These are phyloP conservation scores for Copidosoma floridanum DNA, from an alignment of 1,140 invertebrate species.

Conservation along the genomic window DNA sequence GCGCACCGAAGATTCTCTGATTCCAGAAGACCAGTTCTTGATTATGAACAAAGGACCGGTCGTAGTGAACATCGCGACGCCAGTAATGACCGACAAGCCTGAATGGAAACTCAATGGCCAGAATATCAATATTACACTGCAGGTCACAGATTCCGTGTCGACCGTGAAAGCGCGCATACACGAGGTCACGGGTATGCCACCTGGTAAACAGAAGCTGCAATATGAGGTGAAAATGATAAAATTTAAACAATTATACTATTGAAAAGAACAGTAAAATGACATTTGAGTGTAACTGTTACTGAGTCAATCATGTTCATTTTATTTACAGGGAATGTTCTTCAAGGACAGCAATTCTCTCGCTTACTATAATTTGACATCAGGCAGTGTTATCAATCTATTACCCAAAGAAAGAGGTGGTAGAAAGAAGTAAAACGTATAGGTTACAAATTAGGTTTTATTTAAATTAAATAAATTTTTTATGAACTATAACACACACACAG, in stretches of 20 bases:
- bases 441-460: not conserved
- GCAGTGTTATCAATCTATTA: constrained; percentile 82
- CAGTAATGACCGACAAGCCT: constrained; percentile 81
- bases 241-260: not conserved
- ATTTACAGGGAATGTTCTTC: constrained; percentile 90
- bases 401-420: constrained; percentile 96
- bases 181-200: constrained; percentile 89
- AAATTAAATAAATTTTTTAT: not conserved
- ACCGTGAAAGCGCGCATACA: constrained; percentile 88
- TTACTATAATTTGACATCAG: constrained; percentile 90
- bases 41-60: constrained; percentile 71
- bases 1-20: constrained; percentile 88
- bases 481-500: not conserved
- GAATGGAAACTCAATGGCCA: constrained; percentile 98
- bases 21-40: constrained; percentile 84
- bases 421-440: constrained; percentile 78
- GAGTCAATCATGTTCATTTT: constrained; percentile 26
- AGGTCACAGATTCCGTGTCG: constrained; percentile 77
- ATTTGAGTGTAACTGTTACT: not conserved
- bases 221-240: constrained; percentile 69
- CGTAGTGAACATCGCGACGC: constrained; percentile 76
- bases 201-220: constrained; percentile 95
- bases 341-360: constrained; percentile 95
- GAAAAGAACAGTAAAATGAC: too few species aligned
- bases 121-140: constrained; percentile 74